Evolutionary conservation across 1,140 invertebrate species (phyloP).

Genomic region (Caenorhabditis inopinata): DNA sequence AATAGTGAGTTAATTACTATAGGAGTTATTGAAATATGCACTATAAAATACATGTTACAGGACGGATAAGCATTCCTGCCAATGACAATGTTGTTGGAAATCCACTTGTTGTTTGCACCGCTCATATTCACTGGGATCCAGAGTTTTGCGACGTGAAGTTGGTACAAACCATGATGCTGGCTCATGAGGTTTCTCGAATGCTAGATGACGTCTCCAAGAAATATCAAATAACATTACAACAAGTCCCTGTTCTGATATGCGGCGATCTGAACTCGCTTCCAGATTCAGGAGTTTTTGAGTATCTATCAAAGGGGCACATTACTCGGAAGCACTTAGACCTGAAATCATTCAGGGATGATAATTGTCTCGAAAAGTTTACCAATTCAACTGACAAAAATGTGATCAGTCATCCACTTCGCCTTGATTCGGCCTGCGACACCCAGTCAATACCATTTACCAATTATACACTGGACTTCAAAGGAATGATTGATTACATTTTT

Average conservation of each 20-base stretch:
- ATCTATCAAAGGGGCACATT: conserved; percentile 83
- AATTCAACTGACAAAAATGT: conserved; percentile 48
- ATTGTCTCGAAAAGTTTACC: conserved; percentile 43
- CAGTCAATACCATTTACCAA: conserved; percentile 97
- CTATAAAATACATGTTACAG: conserved; percentile 10
- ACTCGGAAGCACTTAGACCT: conserved; percentile 89
- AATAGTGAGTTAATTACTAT: conserved; percentile 16
- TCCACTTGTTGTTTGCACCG: conserved; percentile 89
- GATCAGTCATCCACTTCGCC: conserved; percentile 83
- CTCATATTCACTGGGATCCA: conserved; percentile 99
- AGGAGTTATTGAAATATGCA: no score
- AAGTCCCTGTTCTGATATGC: conserved; percentile 88
- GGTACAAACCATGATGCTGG: conserved; percentile 98
- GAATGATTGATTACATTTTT: conserved; percentile 98
- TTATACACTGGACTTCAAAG: conserved; percentile 99
- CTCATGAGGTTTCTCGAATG: conserved; percentile 75
- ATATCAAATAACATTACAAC: conserved; percentile 70
- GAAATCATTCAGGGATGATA: conserved; percentile 91
- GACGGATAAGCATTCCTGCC: neutral
- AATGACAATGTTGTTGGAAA: conserved; percentile 71
- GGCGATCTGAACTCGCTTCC: conserved; percentile 98
- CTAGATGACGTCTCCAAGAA: conserved; percentile 41
- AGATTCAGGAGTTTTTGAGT: conserved; percentile 95
- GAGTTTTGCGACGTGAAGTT: conserved; percentile 99
- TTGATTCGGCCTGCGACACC: conserved; percentile 87